Percentiles rank a stretch among this genome's conserved stretches.
Conservation (phyloP, 2,888 invertebrate species). For the Arctia plantaginis region DNA sequence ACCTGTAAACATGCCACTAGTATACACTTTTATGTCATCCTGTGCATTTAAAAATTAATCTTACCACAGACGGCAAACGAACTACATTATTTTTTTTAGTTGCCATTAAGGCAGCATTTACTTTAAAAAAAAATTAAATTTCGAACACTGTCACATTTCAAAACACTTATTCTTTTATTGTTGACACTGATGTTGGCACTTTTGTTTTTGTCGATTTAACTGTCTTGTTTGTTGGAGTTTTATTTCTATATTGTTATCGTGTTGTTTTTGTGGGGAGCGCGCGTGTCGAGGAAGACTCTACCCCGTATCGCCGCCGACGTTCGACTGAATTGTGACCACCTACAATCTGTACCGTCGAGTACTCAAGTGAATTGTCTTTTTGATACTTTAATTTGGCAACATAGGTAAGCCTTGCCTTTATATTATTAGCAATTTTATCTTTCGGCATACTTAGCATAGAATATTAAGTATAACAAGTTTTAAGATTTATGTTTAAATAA, state of each 20-base stretch:
- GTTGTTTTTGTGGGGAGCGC: conserved; percentile 43
- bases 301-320: conserved; percentile 65
- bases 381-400: conserved; percentile 53
- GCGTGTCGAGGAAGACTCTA: conserved; percentile 56
- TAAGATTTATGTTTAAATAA: background rate
- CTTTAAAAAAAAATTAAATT: conserved; percentile 45
- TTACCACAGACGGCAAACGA: conserved; percentile 85
- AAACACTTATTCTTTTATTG: conserved; percentile 46
- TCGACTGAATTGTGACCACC: conserved; percentile 70
- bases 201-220: conserved; percentile 49
- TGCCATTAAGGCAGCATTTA: conserved; percentile 67
- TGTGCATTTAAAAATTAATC: conserved; percentile 69
- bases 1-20: conserved; percentile 82
- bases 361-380: conserved; percentile 54
- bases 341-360: conserved; percentile 59
- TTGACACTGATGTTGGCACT: conserved; percentile 53
- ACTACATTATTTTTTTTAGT: conserved; percentile 82
- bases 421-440: background rate
- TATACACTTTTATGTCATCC: conserved; percentile 64
- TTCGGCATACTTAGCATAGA: background rate
- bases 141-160: conserved; percentile 55
- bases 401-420: conserved; percentile 30
- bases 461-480: background rate
- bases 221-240: conserved; percentile 54
- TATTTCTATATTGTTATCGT: conserved; percentile 54